phyloP scores from a whole-genome alignment of 2,888 invertebrate species.

The Xestia rhomboidea region DNA sequence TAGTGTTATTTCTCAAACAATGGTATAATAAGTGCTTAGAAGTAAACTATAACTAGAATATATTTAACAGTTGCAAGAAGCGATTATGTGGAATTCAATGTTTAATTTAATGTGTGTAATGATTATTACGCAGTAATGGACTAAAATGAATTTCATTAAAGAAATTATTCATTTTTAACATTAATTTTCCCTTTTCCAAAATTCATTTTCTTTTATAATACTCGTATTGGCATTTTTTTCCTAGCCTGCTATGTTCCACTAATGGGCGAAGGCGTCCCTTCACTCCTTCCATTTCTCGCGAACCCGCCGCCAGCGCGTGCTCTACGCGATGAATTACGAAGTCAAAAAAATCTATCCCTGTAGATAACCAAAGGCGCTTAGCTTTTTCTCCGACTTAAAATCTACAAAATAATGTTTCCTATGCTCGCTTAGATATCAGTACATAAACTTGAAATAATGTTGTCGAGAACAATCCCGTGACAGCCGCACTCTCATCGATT shows the following conservation, averaged over 20 bases:
- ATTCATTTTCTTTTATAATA: not conserved
- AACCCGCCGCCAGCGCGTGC: no score
- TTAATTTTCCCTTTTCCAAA: not conserved
- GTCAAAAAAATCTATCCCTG: not conserved
- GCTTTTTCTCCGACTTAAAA: not conserved
- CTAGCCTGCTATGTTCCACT: no score
- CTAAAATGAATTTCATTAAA: not conserved
- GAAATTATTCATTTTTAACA: not conserved
- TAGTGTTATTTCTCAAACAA: no score
- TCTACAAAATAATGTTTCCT: no score
- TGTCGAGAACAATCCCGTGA: constrained; percentile 28
- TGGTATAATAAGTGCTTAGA: no score
- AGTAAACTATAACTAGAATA: no score
- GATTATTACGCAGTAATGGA: not conserved
- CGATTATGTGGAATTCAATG: no score
- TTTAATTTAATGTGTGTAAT: no score
- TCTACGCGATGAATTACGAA: not conserved
- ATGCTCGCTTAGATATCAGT: not conserved
- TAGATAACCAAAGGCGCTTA: not conserved
- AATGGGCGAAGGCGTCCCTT: no score
- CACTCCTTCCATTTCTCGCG: no score
- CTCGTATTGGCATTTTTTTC: no score
- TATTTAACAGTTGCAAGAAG: no score
- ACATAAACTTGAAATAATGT: constrained; percentile 9
- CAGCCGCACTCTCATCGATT: constrained; percentile 40